Percentiles rank a stretch among this genome's conserved stretches.
These are phyloP conservation scores for Corythoichthys intestinalis DNA, from an alignment of 2,113 vertebrate genomes.

Conservation along the genomic window DNA sequence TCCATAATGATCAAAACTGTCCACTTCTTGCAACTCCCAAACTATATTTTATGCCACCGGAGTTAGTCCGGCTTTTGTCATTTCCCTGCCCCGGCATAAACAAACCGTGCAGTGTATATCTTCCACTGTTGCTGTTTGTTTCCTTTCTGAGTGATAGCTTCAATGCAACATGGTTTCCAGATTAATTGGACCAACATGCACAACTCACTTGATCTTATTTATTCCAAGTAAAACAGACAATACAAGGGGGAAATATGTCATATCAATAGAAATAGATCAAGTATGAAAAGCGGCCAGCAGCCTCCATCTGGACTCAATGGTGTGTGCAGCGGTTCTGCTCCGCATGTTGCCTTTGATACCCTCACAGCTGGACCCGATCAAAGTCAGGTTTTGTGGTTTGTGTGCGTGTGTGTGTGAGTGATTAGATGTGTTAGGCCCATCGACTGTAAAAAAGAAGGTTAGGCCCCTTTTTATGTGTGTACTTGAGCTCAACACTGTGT, in stretches of 20 bases:
- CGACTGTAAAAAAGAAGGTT: neutral
- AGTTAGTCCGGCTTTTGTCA: too few relatives aligned
- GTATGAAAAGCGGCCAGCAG: conserved; percentile 29
- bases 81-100: too few relatives aligned
- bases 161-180: neutral
- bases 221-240: neutral
- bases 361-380: conserved; percentile 62
- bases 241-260: neutral
- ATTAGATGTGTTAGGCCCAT: conserved; percentile 45
- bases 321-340: conserved; percentile 54
- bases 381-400: conserved; percentile 51
- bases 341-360: conserved; percentile 62
- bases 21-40: too few relatives aligned
- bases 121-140: neutral
- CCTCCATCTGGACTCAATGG: conserved; percentile 65
- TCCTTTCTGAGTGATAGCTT: neutral
- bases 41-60: too few relatives aligned
- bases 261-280: conserved; percentile 15
- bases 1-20: too few relatives aligned
- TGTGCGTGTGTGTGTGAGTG: conserved; percentile 16
- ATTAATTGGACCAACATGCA: neutral
- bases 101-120: neutral
- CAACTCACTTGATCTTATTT: neutral
- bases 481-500: conserved; percentile 61
- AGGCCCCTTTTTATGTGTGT: conserved; percentile 39